phyloP scores from a whole-genome alignment of 2,888 invertebrate species.

The Eubasilissa splendida region DNA sequence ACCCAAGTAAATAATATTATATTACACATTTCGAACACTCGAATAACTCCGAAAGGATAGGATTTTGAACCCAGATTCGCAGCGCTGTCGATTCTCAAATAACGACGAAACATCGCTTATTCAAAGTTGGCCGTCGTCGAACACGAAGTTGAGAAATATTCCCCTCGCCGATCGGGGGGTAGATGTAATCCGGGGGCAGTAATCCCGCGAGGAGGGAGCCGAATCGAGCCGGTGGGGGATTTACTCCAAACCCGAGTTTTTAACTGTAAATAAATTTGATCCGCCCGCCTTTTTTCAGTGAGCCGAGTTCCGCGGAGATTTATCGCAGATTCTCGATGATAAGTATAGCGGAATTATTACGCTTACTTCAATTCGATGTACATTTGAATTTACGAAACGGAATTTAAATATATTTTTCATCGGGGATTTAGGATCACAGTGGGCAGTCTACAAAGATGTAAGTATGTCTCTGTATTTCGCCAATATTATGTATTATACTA shows the following conservation, averaged over 20 bases:
- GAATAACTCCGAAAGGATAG: not conserved
- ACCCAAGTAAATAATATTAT: too few species aligned
- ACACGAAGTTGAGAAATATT: conserved; percentile 10
- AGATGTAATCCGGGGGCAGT: not conserved
- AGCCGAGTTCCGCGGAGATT: not conserved
- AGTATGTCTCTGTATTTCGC: too few species aligned
- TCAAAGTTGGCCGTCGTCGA: not conserved
- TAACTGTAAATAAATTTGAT: conserved; percentile 18
- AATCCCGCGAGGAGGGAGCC: not conserved
- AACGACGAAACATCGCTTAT: not conserved
- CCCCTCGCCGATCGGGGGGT: not conserved
- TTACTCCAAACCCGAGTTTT: not conserved
- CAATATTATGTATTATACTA: too few species aligned
- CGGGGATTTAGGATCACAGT: too few species aligned
- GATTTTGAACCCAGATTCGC: not conserved
- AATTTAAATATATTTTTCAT: too few species aligned
- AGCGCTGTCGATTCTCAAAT: not conserved
- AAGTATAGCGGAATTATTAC: too few species aligned
- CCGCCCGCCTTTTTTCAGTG: not conserved
- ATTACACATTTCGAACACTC: not conserved
- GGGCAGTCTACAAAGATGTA: too few species aligned
- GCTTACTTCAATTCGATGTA: too few species aligned
- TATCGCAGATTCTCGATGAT: not conserved
- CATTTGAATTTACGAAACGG: too few species aligned
- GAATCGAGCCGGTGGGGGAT: not conserved